Evolutionary conservation across 2,888 invertebrate genomes (phyloP), one percentile per base, ranked within the genome.

Genomic region (Drosophila silvestris): DNA sequence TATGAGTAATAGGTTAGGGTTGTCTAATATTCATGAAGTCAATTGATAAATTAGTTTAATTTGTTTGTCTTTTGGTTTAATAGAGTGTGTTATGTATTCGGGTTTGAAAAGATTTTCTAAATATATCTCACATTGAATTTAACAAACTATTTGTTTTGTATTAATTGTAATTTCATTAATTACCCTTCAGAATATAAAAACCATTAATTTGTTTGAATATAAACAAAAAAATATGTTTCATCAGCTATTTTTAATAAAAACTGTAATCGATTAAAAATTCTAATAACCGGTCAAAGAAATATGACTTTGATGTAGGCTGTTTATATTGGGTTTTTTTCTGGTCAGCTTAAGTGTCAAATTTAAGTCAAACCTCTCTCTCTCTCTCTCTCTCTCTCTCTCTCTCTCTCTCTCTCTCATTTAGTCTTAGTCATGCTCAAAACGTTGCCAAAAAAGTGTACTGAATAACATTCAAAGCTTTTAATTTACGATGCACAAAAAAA

Each of bases 391-490:
- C 16, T 37, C n/a, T n/a, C n/a, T 41, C n/a, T n/a, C n/a, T 30
- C 37, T 33, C 10, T 14, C n/a, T 5, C n/a, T 28, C 19, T 1
- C 12, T 37, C 19, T 2, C 14, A 28, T 12, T 44, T 5, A 30
- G 19, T 22, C 39, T 68, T 47, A 53, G 47, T 59, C 64, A 77
- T 56, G 52, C 28, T 62, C 41, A 44, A 59, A 53, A 47, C 1
- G 32, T 22, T 10, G n/a, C 51, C 35, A 69, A 30, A 64, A 56
- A 51, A 16, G n/a, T 58, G 10, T 30, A 32, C 67, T 57, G 16
- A 69, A 66, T 60, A 66, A 60, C 61, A 76, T 59, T 56, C 47
- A 65, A 80, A 81, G 69, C 77, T 62, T 69, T 76, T 61, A 77
- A 77, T 81, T 81, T 80, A 81, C 52, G 70, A 77, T 70, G 61